A percentile compares a stretch with the other conserved stretches of the same genome.
Evolutionary conservation across 2,888 invertebrate genomes (phyloP).

Genomic region (Drosophila anceps): DNA sequence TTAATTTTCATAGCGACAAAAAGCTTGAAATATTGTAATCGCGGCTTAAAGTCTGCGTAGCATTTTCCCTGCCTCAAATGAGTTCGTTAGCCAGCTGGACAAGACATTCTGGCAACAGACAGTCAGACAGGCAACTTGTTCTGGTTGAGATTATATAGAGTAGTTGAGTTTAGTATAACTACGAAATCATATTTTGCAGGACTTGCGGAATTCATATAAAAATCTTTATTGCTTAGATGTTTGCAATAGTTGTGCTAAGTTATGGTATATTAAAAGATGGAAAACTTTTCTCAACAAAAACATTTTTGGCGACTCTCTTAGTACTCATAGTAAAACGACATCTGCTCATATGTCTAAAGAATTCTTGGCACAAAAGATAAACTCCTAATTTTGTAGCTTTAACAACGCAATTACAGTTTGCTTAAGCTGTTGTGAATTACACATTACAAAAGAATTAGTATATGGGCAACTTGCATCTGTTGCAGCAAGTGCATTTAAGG

Average conservation of each 20-base stretch:
- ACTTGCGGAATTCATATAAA: not conserved
- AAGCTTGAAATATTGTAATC: constrained; percentile 78
- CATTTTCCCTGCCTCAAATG: constrained; percentile 35
- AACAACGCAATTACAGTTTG: not conserved
- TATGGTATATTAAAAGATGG: no score
- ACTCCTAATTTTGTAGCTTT: not conserved
- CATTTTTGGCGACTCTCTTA: no score
- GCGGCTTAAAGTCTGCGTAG: constrained; percentile 55
- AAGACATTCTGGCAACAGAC: constrained; percentile 8
- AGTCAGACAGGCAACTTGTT: constrained; percentile 21
- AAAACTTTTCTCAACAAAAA: no score
- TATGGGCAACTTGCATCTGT: not conserved
- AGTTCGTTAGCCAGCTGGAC: constrained; percentile 67
- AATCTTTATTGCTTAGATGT: not conserved
- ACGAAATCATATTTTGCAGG: not conserved
- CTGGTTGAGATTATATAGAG: not conserved
- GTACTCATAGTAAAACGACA: no score
- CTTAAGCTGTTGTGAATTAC: not conserved
- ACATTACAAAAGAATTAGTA: not conserved
- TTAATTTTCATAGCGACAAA: constrained; percentile 78
- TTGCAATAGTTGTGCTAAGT: not conserved
- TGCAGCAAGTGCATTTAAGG: not conserved
- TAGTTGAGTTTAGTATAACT: not conserved
- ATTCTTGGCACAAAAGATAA: not conserved
- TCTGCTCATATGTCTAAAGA: not conserved